Evolutionary conservation across 1,140 invertebrate genomes (phyloP), one percentile per base, ranked within the genome.

Genomic region (Lerema accius): DNA sequence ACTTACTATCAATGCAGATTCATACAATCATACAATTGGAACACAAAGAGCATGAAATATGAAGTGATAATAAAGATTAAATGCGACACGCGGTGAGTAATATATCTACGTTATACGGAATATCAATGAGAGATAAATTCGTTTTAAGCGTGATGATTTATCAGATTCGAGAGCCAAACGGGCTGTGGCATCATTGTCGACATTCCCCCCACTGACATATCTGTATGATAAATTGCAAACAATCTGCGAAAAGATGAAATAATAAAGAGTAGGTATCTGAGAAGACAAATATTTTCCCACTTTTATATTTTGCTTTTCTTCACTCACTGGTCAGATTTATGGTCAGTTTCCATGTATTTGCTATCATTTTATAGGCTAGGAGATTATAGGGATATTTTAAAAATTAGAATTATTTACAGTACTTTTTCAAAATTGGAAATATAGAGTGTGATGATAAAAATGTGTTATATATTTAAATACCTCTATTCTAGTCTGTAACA

Each of bases 121-220:
- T 64, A 71, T 75, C 64, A 70, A 78, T 75, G 63, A 60, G 59
- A 75, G 73, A 79, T 79, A 76, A 78, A 80, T 78, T 77, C 70
- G 78, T 81, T 80, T 82, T 55, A 66, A 84, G 61, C 66, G 65
- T 62, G 61, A 79, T 81, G 80, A 84, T 82, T 81, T 84, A 84
- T 82, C 82, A 76, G 75, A 67, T 63, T 50, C 46, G 60, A 64
- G 69, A 67, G 16, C 35, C 53, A 53, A 67, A 55, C 56, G 69
- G 50, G 71, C 70, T 71, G 75, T 68, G 67, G 50, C 71, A 78
- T 82, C 79, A 79, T 78, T 78, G 67, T 71, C 65, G 68, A 58
- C 65, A 63, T 69, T 76, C 55, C 64, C 58, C 63, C 58, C 62
- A 67, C 56, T 55, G 74, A 73, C 76, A 73, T 81, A 83, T 83